Percentiles rank a stretch among this genome's conserved stretches.
phyloP scores from a whole-genome alignment of 2,797 vertebrate species.

The Carapus acus region DNA sequence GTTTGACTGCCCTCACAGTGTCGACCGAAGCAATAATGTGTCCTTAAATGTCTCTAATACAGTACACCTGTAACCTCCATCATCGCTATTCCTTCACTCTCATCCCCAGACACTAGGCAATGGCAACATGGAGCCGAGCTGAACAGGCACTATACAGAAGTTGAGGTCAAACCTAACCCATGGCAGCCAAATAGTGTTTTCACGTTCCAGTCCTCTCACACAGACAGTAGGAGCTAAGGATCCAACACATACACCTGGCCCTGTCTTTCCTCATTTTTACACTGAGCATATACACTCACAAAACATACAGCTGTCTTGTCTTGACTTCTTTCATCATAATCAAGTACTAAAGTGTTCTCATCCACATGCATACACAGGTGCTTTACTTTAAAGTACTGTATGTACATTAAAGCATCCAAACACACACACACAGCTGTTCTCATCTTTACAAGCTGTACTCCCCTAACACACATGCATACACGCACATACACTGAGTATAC shows the following conservation, averaged over 20 bases:
- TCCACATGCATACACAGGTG: too few relatives aligned
- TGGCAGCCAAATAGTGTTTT: constrained; percentile 33
- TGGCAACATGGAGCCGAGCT: constrained; percentile 2
- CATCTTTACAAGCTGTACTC: constrained; percentile 24
- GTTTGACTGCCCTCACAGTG: constrained; percentile 38
- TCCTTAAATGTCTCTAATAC: constrained; percentile 45
- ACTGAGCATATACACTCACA: too few relatives aligned
- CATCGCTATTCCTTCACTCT: too few relatives aligned
- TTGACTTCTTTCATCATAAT: too few relatives aligned
- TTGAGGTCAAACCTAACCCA: constrained; percentile 44
- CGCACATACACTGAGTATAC: constrained; percentile 7
- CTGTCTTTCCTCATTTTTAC: too few relatives aligned
- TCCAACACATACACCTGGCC: constrained; percentile 31
- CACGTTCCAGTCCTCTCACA: constrained; percentile 23
- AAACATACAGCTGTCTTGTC: too few relatives aligned
- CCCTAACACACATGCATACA: constrained; percentile 11
- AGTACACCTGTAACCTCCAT: constrained; percentile 45
- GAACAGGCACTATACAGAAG: constrained; percentile 26
- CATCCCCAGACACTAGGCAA: constrained; percentile 20
- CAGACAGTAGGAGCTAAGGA: constrained; percentile 31
- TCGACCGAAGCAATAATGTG: constrained; percentile 49
- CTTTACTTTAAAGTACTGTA: too few relatives aligned
- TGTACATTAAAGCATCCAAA: too few relatives aligned
- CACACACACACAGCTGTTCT: constrained; percentile 9
- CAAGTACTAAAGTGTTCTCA: too few relatives aligned